Conservation (phyloP, 2,797 vertebrate genomes). For the Oreortyx pictus region DNA sequence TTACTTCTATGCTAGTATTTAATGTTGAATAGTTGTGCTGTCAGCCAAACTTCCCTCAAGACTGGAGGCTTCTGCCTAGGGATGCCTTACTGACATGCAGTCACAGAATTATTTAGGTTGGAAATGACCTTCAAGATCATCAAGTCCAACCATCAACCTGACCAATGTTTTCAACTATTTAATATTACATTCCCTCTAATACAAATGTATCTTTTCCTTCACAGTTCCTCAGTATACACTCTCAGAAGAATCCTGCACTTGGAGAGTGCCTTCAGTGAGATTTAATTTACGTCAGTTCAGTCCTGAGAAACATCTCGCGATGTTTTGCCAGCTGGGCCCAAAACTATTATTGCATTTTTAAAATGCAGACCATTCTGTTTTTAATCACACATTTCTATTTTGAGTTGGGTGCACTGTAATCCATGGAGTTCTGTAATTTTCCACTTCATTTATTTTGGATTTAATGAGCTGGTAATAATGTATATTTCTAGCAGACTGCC, state of each 20-base stretch:
- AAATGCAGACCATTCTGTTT: conserved; percentile 48
- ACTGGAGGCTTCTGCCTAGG: not conserved
- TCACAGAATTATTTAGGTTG: no score
- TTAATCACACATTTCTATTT: conserved; percentile 67
- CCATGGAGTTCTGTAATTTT: conserved; percentile 70
- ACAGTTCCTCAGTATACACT: not conserved
- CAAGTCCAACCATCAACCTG: no score
- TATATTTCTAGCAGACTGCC: conserved; percentile 75
- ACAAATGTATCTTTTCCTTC: not conserved
- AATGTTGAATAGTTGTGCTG: not conserved
- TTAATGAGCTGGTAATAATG: conserved; percentile 75
- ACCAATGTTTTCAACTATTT: not conserved
- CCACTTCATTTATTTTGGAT: conserved; percentile 71
- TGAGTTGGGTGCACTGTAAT: conserved; percentile 69
- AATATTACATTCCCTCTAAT: not conserved
- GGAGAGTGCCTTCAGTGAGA: not conserved
- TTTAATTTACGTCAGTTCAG: not conserved
- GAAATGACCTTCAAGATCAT: no score
- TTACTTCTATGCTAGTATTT: not conserved
- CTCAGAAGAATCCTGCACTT: not conserved
- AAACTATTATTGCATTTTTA: conserved; percentile 55
- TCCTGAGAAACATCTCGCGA: not conserved
- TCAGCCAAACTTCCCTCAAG: not conserved
- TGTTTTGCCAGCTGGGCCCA: conserved; percentile 45
- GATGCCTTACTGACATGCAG: not conserved